These are phyloP conservation scores for Holothuria scabra DNA, from an alignment of 53 echinoderm and acorn worm species.

Conservation along the genomic window DNA sequence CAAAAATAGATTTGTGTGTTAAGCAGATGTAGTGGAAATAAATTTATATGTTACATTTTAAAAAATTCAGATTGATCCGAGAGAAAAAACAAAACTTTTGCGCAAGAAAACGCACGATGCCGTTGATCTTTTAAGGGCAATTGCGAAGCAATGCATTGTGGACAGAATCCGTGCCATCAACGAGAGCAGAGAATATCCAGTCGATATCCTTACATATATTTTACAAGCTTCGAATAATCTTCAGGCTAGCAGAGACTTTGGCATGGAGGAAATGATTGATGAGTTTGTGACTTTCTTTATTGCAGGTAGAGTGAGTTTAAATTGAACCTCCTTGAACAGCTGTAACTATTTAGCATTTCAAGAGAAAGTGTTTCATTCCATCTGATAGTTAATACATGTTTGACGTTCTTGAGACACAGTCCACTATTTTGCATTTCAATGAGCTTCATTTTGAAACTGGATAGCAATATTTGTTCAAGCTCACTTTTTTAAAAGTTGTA, in stretches of 20 bases:
- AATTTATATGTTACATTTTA: too few species aligned
- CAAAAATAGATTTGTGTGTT: too few species aligned
- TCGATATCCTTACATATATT: constrained; percentile 47
- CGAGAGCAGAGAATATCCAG: constrained; percentile 25
- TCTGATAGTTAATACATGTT: too few species aligned
- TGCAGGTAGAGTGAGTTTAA: not conserved
- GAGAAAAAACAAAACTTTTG: not conserved
- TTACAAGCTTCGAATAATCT: constrained; percentile 31
- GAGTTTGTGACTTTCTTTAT: constrained; percentile 58
- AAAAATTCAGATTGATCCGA: constrained; percentile 17
- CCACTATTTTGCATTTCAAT: too few species aligned
- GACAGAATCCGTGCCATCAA: constrained; percentile 32
- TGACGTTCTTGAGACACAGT: too few species aligned
- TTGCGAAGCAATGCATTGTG: constrained; percentile 51
- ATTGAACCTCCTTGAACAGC: not conserved
- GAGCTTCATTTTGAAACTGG: too few species aligned
- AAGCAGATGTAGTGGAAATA: too few species aligned
- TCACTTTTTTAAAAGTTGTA: too few species aligned
- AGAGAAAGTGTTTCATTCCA: too few species aligned
- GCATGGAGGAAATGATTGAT: constrained; percentile 49
- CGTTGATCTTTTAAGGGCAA: constrained; percentile 44
- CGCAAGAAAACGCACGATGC: constrained; percentile 21
- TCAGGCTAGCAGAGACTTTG: constrained; percentile 8
- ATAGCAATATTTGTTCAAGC: too few species aligned
- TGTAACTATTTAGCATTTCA: too few species aligned